Conservation (phyloP, 2,888 invertebrate genomes). For the Xestia ashworthii region DNA sequence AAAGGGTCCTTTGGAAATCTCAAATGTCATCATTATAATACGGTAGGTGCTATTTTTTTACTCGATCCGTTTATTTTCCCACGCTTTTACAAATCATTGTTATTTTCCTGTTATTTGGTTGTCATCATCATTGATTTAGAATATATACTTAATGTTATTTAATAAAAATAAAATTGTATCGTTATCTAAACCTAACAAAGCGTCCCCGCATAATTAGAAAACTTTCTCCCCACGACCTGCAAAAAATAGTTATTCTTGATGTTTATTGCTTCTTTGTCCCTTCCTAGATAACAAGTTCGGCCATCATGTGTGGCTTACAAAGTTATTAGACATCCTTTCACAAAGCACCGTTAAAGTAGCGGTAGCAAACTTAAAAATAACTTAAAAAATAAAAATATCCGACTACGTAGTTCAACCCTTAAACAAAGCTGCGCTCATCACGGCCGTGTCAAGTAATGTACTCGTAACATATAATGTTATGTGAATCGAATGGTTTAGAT, state of each 20-base stretch:
- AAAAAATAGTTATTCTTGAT: conserved; percentile 21
- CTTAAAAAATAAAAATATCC: conserved; percentile 25
- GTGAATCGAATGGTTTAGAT: conserved; percentile 52
- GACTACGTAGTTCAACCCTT: conserved; percentile 18
- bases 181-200: conserved; percentile 5
- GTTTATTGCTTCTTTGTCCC: conserved; percentile 45
- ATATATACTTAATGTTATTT: conserved; percentile 21
- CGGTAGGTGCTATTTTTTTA: conserved; percentile 22
- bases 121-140: conserved; percentile 35
- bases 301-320: conserved; percentile 25
- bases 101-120: conserved; percentile 35
- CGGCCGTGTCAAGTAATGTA: conserved; percentile 34
- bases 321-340: conserved; percentile 2
- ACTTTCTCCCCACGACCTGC: conserved; percentile 3
- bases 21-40: conserved; percentile 40
- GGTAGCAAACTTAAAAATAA: conserved; percentile 41
- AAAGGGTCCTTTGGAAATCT: conserved; percentile 21
- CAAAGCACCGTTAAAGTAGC: neutral
- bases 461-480: conserved; percentile 43
- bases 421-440: conserved; percentile 37
- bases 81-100: conserved; percentile 31
- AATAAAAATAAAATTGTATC: conserved; percentile 33
- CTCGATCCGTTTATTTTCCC: conserved; percentile 29
- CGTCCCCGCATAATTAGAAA: conserved; percentile 13
- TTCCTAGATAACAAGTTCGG: conserved; percentile 33